Percentiles rank a stretch among this genome's conserved stretches.
These are phyloP conservation scores for Babyrousa celebensis DNA, from an alignment of 2,797 vertebrate genomes.

Conservation along the genomic window DNA sequence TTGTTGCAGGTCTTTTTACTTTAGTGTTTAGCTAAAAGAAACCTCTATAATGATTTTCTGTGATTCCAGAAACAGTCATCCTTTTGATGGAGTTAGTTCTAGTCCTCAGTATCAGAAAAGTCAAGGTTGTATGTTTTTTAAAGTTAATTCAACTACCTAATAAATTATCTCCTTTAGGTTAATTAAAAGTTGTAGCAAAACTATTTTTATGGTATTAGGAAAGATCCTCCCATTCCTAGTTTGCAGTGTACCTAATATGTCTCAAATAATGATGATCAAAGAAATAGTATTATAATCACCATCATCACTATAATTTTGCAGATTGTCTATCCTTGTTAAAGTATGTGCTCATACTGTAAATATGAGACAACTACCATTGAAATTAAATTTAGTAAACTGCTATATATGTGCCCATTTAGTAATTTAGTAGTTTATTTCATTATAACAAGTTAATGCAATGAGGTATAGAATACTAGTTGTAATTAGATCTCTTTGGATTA, in stretches of 20 bases:
- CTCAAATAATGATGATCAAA: background rate
- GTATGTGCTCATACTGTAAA: background rate
- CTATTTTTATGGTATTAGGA: background rate
- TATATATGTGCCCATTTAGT: background rate
- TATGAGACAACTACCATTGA: background rate
- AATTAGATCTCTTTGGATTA: background rate
- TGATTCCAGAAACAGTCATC: background rate
- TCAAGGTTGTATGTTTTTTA: background rate
- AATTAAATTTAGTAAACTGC: background rate
- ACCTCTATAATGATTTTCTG: fast-evolving
- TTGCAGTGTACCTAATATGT: background rate
- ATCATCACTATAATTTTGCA: background rate
- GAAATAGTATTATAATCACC: background rate
- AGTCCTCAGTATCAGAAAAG: background rate
- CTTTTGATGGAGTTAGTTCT: background rate
- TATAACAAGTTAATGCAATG: background rate
- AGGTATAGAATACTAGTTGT: background rate
- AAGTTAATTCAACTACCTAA: background rate
- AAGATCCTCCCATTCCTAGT: background rate
- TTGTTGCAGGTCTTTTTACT: background rate
- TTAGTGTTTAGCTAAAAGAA: background rate
- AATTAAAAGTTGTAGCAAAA: background rate
- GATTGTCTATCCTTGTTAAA: background rate
- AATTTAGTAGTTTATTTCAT: background rate
- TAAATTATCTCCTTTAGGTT: background rate